Evolutionary conservation across 2,797 vertebrate genomes (phyloP).

Genomic region (Acanthurus tractus): DNA sequence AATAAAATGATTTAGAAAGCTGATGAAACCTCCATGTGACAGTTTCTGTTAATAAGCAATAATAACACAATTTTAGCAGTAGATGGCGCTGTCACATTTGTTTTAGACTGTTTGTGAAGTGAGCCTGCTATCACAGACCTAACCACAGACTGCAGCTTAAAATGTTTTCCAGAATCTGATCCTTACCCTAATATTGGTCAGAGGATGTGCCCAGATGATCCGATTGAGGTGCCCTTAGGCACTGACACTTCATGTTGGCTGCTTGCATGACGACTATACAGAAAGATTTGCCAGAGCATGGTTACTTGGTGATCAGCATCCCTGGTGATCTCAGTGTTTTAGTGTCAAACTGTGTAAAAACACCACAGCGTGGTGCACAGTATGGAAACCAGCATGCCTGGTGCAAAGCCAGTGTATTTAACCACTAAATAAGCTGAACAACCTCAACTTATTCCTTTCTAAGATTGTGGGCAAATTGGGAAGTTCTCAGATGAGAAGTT

Average conservation of each 20-base stretch:
- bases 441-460: background rate
- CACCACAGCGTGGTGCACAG: conserved; percentile 1
- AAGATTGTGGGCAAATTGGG: conserved; percentile 1
- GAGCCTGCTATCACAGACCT: background rate
- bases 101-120: conserved; percentile 12
- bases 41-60: background rate
- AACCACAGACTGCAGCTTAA: background rate
- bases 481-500: conserved; percentile 10
- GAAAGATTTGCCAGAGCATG: background rate
- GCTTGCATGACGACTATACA: conserved; percentile 11
- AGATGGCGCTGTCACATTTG: conserved; percentile 60
- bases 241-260: conserved; percentile 10
- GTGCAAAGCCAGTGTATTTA: background rate
- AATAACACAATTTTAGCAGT: conserved; percentile 34
- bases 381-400: background rate
- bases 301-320: conserved; percentile 11
- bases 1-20: background rate
- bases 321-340: conserved; percentile 8
- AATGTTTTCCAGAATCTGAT: conserved; percentile 11
- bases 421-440: conserved; percentile 14
- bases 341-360: conserved; percentile 12
- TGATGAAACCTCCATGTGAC: background rate
- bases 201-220: conserved; percentile 25
- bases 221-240: conserved; percentile 5
- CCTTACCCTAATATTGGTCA: conserved; percentile 3